A percentile compares a stretch with the other conserved stretches of the same genome.
These are phyloP conservation scores for Ceryle rudis DNA, from an alignment of 2,797 vertebrate species.

Conservation along the genomic window DNA sequence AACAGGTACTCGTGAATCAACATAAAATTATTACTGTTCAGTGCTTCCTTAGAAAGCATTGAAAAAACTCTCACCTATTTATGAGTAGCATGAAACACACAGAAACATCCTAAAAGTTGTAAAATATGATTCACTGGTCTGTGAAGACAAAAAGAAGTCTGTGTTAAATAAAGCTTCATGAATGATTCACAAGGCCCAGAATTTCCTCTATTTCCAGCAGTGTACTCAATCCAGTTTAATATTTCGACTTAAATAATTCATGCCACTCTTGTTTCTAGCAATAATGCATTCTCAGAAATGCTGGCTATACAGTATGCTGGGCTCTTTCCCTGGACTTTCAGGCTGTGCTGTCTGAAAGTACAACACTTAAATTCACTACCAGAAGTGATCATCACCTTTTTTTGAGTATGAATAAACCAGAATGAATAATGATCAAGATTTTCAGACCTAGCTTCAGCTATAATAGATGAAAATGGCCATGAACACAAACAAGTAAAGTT, in stretches of 20 bases:
- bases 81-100: background rate
- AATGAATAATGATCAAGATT: background rate
- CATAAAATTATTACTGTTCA: background rate
- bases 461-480: background rate
- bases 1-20: background rate
- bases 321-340: background rate
- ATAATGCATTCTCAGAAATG: background rate
- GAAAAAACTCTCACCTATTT: background rate
- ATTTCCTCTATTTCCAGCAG: slow-evolving; percentile 21
- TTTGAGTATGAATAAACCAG: background rate
- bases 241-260: slow-evolving; percentile 55
- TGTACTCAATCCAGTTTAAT: slow-evolving; percentile 41
- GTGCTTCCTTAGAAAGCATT: background rate
- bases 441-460: background rate
- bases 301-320: background rate
- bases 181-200: slow-evolving; percentile 27
- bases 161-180: slow-evolving; percentile 28
- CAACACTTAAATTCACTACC: background rate
- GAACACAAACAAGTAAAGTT: background rate
- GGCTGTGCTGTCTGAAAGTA: background rate
- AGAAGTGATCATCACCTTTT: slow-evolving; percentile 4
- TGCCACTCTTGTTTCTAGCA: slow-evolving; percentile 51
- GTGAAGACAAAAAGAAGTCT: background rate
- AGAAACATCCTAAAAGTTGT: background rate
- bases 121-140: background rate